Percentiles rank a stretch among this genome's conserved stretches.
Evolutionary conservation across 2,888 invertebrate species (phyloP).

Genomic region (Camptogramma bilineatum): DNA sequence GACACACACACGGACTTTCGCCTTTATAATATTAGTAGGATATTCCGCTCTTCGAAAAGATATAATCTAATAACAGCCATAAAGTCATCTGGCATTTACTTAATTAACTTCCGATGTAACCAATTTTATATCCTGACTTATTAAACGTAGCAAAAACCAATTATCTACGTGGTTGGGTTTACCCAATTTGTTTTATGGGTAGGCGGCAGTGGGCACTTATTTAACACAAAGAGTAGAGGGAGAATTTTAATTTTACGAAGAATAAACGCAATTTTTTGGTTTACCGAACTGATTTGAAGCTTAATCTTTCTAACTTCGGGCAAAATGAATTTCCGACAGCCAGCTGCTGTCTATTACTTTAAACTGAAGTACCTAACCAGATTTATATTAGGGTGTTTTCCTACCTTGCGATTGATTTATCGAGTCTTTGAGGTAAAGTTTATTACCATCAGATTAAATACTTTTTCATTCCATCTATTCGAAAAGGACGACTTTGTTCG

Average conservation of each 20-base stretch:
- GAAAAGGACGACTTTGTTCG: no score
- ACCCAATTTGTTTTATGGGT: constrained; percentile 41
- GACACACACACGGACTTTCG: no score
- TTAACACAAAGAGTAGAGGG: constrained; percentile 34
- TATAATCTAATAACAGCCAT: constrained; percentile 9
- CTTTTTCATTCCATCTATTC: no score
- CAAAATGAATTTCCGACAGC: constrained; percentile 19
- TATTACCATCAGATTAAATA: neutral
- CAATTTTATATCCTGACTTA: constrained; percentile 38
- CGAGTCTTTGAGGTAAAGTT: neutral
- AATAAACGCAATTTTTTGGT: constrained; percentile 42
- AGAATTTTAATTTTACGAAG: constrained; percentile 38
- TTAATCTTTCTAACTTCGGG: constrained; percentile 23
- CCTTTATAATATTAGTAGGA: no score
- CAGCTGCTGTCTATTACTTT: constrained; percentile 20
- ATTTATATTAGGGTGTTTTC: neutral
- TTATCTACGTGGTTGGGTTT: constrained; percentile 38
- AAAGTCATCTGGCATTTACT: constrained; percentile 16
- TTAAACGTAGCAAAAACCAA: constrained; percentile 41
- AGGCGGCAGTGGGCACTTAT: constrained; percentile 29
- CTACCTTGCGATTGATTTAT: neutral
- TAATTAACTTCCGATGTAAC: constrained; percentile 34
- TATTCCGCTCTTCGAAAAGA: neutral
- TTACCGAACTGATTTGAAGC: constrained; percentile 30
- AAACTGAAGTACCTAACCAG: constrained; percentile 4